Evolutionary conservation across 1,140 invertebrate species (phyloP).

Genomic region (Coelopa frigida): DNA sequence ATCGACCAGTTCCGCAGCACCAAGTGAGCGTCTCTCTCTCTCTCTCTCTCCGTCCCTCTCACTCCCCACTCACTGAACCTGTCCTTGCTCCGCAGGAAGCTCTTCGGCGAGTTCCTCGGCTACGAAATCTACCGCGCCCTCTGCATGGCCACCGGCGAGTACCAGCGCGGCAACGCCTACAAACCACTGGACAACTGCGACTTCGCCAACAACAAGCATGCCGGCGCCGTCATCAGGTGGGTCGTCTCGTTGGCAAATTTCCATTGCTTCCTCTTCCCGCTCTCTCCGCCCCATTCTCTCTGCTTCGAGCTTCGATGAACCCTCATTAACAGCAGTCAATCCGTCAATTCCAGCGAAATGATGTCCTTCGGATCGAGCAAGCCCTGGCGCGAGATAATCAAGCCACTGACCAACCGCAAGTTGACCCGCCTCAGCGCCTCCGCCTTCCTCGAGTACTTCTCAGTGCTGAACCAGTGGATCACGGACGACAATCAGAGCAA

Average conservation of each 20-base stretch:
- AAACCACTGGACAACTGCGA: constrained; percentile 50
- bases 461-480: constrained; percentile 24
- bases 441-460: constrained; percentile 28
- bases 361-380: constrained; percentile 44
- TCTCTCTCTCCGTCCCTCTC: too few relatives aligned
- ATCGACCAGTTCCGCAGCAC: constrained; percentile 13
- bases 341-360: constrained; percentile 12
- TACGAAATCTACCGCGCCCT: constrained; percentile 19
- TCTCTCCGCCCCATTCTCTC: too few relatives aligned
- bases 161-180: constrained; percentile 15
- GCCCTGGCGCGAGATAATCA: constrained; percentile 48
- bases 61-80: neutral
- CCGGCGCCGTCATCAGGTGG: constrained; percentile 43
- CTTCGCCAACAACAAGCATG: constrained; percentile 45
- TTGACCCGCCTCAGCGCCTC: constrained; percentile 43
- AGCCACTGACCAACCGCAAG: constrained; percentile 30
- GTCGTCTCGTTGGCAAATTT: neutral
- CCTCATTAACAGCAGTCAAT: neutral
- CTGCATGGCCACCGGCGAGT: constrained; percentile 16
- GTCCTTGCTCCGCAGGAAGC: constrained; percentile 13
- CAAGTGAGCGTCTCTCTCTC: constrained; percentile 9
- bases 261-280: neutral
- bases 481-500: constrained; percentile 24
- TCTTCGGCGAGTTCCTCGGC: constrained; percentile 19
- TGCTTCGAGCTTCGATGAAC: constrained; percentile 31